phyloP scores from a whole-genome alignment of 2,888 invertebrate genomes.

The Lordiphosa andalusiaca region DNA sequence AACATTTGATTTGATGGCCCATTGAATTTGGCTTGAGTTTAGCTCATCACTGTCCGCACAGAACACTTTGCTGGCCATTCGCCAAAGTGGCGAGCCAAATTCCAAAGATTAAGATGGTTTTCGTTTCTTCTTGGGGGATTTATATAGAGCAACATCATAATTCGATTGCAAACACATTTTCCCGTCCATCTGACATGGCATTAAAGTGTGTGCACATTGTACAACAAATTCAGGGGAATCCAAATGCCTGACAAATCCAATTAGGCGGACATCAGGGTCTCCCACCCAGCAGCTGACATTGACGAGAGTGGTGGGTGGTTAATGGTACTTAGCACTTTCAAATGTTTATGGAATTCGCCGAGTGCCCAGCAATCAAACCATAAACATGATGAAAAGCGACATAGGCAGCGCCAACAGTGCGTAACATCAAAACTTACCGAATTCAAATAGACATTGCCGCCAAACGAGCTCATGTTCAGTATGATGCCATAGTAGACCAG shows the following conservation, averaged over 20 bases:
- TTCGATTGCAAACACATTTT: slow-evolving; percentile 58
- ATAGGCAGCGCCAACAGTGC: not conserved
- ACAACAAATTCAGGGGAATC: slow-evolving; percentile 6
- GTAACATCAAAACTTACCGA: slow-evolving; percentile 82
- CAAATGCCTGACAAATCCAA: slow-evolving; percentile 61
- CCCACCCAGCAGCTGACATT: not conserved
- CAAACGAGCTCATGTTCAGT: slow-evolving; percentile 87
- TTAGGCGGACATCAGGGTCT: slow-evolving; percentile 39
- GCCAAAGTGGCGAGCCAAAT: slow-evolving; percentile 19
- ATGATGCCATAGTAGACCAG: slow-evolving; percentile 82
- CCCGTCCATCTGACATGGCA: slow-evolving; percentile 34
- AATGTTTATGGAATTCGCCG: slow-evolving; percentile 37
- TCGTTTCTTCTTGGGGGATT: slow-evolving; percentile 19
- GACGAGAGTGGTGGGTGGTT: slow-evolving; percentile 17
- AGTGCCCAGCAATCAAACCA: slow-evolving; percentile 1
- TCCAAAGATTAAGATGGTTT: slow-evolving; percentile 27
- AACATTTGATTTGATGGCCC: too few relatives aligned
- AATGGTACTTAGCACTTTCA: slow-evolving; percentile 54
- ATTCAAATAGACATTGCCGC: slow-evolving; percentile 88
- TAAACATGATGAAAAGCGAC: slow-evolving; percentile 15
- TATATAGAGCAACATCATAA: slow-evolving; percentile 53
- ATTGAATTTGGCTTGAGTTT: slow-evolving; percentile 11
- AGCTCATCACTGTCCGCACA: slow-evolving; percentile 28
- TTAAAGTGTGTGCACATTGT: slow-evolving; percentile 4
- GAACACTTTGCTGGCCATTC: slow-evolving; percentile 28